These are phyloP conservation scores for Sciurus niger DNA, from an alignment of 2,113 vertebrate species.

Conservation along the genomic window DNA sequence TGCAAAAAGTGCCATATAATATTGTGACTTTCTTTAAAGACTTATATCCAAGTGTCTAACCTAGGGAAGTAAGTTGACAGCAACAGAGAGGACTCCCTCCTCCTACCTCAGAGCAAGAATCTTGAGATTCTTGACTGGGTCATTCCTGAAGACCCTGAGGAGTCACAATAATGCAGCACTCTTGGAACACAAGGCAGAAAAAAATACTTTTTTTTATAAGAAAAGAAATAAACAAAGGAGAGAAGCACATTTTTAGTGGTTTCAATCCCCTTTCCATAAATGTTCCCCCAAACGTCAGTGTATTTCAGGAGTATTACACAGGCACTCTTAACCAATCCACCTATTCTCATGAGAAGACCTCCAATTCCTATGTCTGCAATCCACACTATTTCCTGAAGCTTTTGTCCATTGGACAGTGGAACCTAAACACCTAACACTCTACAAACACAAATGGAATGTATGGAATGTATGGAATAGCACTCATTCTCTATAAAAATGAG, in stretches of 20 bases:
- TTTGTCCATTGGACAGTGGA: background rate
- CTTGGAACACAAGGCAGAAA: background rate
- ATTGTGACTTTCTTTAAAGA: conserved; percentile 8
- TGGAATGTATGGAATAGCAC: background rate
- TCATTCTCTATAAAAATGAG: background rate
- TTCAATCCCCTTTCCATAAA: background rate
- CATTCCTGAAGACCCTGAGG: background rate
- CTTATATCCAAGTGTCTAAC: background rate
- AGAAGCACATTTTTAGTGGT: background rate
- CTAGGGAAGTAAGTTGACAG: background rate
- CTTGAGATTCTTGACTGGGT: background rate
- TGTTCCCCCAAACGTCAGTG: background rate
- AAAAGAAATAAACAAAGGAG: background rate
- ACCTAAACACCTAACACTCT: background rate
- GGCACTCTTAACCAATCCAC: background rate
- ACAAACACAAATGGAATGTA: background rate
- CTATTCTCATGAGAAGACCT: background rate
- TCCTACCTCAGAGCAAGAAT: background rate
- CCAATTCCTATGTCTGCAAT: background rate
- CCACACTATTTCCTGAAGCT: background rate
- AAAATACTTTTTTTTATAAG: background rate
- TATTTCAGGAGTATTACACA: background rate
- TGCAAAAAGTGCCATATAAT: background rate
- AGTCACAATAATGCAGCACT: background rate
- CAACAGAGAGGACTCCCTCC: background rate